Base-by-base conservation (phyloP, 2,797 vertebrate genomes). In the Selene dorsalis region DNA sequence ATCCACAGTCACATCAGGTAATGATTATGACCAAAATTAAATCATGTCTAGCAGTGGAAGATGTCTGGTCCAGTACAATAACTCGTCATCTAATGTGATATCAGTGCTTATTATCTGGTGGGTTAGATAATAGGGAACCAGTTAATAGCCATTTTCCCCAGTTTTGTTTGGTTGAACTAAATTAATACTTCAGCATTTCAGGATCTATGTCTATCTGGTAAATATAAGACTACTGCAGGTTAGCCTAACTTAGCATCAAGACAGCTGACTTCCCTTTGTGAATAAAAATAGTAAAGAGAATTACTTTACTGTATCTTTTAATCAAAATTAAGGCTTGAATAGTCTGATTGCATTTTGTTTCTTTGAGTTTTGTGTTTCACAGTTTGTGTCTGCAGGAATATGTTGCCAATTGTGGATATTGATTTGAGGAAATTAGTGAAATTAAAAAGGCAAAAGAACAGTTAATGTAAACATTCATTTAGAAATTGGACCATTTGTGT, bases 21-120 rank as follows among this genome's bases (percentile, higher is more conserved):
- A 82, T 57, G 62, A 70, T 74, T 47, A 74, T 69, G 30, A 45
- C 53, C 69, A 14, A 57, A 74, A 80, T 80, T n/a, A 39, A 75
- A 77, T 69, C 45, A 61, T 10, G 22, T 69, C 73, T 1, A 14
- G 32, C 38, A 8, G 16, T 18, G 38, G 56, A 35, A 64, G 43
- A 52, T 14, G 75, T 64, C 63, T 56, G 63, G 28, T 73, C 66
- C 22, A 9, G 24, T 38, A 30, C 6, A 84, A 64, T 52, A 60
- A 59, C 53, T 62, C 4, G 11, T 58, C 53, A 22, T 62, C 11
- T 10, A 47, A 85, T 74, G 59, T 14, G 63, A 77, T 68, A 59
- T 60, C 12, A 28, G 24, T 48, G 26, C 69, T 30, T 80, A 76
- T 72, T 74, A 60, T 57, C 24, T 43, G 14, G 18, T 4, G 10